Percentiles rank a stretch among this genome's conserved stretches.
Evolutionary conservation across 2,888 invertebrate genomes (phyloP).

Genomic region (Lumbricus terrestris): DNA sequence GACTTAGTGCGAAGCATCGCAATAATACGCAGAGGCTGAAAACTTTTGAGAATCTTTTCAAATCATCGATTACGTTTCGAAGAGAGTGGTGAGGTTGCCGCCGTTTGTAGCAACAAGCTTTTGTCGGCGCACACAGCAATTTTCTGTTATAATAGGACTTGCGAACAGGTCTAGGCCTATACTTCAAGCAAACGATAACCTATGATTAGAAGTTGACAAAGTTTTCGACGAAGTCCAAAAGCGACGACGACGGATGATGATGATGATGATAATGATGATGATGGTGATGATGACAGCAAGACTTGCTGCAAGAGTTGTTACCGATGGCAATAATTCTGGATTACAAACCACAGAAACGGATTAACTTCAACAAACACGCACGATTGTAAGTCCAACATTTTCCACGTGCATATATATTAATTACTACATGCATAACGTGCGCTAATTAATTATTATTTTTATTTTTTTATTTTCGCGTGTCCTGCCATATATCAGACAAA

Average conservation of each 20-base stretch:
- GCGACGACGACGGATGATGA: neutral
- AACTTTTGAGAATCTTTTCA: neutral
- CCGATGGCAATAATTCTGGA: neutral
- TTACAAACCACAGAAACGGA: neutral
- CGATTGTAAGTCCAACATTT: neutral
- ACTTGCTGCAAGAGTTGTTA: neutral
- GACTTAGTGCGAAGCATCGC: neutral
- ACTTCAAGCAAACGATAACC: neutral
- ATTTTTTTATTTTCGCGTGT: too few relatives aligned
- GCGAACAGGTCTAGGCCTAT: neutral
- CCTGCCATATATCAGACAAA: too few relatives aligned
- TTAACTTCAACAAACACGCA: neutral
- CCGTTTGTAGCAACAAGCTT: neutral
- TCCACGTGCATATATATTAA: neutral
- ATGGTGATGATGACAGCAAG: neutral
- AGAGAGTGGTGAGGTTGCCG: neutral
- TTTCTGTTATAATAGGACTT: neutral
- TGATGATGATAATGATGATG: neutral
- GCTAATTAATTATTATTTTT: too few relatives aligned
- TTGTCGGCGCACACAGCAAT: neutral
- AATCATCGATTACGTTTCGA: neutral
- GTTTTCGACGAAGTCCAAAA: neutral
- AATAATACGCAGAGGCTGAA: neutral
- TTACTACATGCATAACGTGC: too few relatives aligned
- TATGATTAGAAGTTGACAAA: neutral